Evolutionary conservation across 1,140 invertebrate species (phyloP).

Genomic region (Drosophila bipectinata): DNA sequence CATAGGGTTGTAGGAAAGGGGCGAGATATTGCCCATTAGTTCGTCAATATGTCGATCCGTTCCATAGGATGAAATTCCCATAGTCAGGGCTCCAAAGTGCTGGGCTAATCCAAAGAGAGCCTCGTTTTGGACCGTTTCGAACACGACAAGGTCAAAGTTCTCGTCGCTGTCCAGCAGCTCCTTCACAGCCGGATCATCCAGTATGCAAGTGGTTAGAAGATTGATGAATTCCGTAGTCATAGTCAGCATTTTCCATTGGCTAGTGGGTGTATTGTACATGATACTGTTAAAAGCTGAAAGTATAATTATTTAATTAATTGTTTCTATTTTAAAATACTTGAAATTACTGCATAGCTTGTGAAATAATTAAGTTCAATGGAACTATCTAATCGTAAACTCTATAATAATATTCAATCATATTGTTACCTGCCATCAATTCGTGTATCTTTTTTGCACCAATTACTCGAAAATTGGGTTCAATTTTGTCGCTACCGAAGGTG

Average conservation of each 20-base stretch:
- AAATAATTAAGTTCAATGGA: too few species aligned
- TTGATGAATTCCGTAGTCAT: constrained; percentile 66
- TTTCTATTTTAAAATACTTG: too few species aligned
- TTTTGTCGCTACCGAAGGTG: constrained; percentile 76
- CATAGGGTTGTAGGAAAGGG: constrained; percentile 79
- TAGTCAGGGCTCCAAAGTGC: constrained; percentile 71
- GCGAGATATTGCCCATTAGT: constrained; percentile 69
- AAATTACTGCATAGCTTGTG: background rate
- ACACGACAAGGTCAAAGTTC: constrained; percentile 69
- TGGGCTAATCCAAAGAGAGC: constrained; percentile 70
- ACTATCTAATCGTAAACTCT: too few species aligned
- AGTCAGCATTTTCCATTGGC: constrained; percentile 47
- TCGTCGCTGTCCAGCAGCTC: constrained; percentile 35
- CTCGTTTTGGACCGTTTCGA: constrained; percentile 74
- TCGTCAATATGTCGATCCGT: constrained; percentile 69
- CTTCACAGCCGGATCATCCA: constrained; percentile 51
- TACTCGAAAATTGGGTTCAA: constrained; percentile 70
- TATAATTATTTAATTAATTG: background rate
- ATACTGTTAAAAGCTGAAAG: constrained; percentile 33
- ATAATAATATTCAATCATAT: background rate
- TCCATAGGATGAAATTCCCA: constrained; percentile 75
- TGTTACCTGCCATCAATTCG: constrained; percentile 60
- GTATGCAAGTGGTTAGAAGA: constrained; percentile 66
- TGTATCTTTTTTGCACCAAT: constrained; percentile 76
- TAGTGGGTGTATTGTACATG: constrained; percentile 28